phyloP scores from a whole-genome alignment of 2,113 vertebrate genomes.

The Colossoma macropomum region DNA sequence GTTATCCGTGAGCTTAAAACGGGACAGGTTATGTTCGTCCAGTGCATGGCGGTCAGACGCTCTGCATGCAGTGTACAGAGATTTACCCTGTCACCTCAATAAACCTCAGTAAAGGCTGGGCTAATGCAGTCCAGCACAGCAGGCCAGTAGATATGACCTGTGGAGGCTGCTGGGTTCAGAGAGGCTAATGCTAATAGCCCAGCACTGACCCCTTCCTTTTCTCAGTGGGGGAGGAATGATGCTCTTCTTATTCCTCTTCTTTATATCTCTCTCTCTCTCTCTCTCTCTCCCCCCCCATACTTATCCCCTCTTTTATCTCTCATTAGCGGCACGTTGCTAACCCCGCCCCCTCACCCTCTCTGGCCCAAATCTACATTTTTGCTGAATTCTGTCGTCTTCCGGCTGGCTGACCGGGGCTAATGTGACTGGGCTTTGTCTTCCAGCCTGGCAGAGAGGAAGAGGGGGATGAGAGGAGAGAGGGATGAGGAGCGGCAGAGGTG shows the following conservation, averaged over 20 bases:
- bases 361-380: background rate
- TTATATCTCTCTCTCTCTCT: background rate
- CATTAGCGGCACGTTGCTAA: background rate
- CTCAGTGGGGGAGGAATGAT: background rate
- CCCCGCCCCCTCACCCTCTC: background rate
- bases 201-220: too few species aligned
- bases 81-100: too few species aligned
- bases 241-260: background rate
- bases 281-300: background rate
- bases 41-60: too few species aligned
- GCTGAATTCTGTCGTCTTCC: background rate
- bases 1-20: too few species aligned
- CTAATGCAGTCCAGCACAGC: background rate
- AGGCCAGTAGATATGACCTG: background rate
- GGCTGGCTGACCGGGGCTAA: background rate
- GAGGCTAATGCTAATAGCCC: too few species aligned
- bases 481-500: background rate
- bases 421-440: background rate
- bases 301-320: background rate
- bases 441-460: background rate
- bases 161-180: too few species aligned
- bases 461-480: background rate
- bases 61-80: too few species aligned
- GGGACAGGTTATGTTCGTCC: too few species aligned
- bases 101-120: background rate